Percentiles rank a stretch among this genome's conserved stretches.
Conservation (phyloP, 1,140 invertebrate species). For the Eurosta solidaginis region DNA sequence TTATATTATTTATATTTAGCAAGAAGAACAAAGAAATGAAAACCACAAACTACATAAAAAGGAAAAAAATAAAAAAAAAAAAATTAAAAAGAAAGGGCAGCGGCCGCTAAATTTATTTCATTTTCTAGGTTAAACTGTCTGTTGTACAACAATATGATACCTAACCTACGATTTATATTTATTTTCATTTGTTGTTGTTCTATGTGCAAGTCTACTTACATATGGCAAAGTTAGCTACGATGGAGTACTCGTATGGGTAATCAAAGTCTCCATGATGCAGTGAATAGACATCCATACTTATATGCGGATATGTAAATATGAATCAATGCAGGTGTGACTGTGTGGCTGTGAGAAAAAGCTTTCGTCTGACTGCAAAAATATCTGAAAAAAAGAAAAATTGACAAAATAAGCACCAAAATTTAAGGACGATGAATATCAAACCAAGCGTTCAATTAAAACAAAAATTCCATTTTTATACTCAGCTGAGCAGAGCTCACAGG, state of each 20-base stretch:
- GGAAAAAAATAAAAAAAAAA: neutral
- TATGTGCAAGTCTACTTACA: neutral
- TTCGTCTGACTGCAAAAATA: neutral
- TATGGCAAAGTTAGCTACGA: neutral
- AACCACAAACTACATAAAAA: constrained; percentile 3
- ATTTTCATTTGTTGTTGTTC: neutral
- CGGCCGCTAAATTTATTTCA: constrained; percentile 33
- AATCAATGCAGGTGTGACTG: neutral
- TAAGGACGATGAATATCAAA: too few relatives aligned
- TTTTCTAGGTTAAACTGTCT: constrained; percentile 33
- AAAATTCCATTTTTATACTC: neutral
- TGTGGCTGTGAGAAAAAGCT: neutral
- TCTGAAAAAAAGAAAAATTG: neutral
- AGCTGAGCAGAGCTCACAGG: too few relatives aligned
- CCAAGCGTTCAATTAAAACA: neutral
- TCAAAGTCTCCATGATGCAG: neutral
- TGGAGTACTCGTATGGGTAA: neutral
- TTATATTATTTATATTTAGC: neutral
- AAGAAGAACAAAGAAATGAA: neutral
- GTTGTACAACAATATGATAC: neutral
- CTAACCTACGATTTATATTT: neutral
- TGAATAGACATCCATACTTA: neutral
- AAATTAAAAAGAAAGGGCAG: neutral
- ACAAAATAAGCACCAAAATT: neutral
- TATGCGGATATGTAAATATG: neutral